These are phyloP conservation scores for Neodon shergylaensis DNA, from an alignment of 2,113 vertebrate genomes.

Conservation along the genomic window DNA sequence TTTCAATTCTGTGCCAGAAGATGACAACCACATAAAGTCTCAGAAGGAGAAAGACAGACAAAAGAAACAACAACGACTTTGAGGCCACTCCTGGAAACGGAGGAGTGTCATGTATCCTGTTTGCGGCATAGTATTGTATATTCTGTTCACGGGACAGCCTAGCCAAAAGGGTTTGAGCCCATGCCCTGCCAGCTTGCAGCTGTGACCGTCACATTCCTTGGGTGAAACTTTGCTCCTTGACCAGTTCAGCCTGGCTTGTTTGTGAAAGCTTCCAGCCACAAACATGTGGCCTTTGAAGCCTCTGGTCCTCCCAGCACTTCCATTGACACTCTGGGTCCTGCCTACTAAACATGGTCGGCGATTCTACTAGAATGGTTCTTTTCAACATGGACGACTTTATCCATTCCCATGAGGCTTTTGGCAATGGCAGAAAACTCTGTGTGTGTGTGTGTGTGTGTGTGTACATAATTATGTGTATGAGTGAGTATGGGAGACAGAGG, in stretches of 20 bases:
- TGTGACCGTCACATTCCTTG: conserved; percentile 75
- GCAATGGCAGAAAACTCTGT: conserved; percentile 7
- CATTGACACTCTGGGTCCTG: background rate
- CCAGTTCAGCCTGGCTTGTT: conserved; percentile 67
- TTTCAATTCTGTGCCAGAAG: conserved; percentile 81
- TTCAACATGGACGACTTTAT: background rate
- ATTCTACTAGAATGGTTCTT: conserved; percentile 34
- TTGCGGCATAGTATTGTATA: conserved; percentile 65
- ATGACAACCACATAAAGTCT: conserved; percentile 72
- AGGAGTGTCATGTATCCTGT: conserved; percentile 74
- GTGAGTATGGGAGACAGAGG: background rate
- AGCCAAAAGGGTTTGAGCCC: conserved; percentile 77
- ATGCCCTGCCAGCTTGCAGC: conserved; percentile 67
- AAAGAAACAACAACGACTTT: conserved; percentile 34
- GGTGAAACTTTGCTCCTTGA: conserved; percentile 62
- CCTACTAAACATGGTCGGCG: conserved; percentile 33
- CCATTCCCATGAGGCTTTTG: background rate
- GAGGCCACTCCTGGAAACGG: conserved; percentile 79
- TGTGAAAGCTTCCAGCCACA: conserved; percentile 64
- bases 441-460: background rate
- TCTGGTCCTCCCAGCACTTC: background rate
- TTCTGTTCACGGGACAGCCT: conserved; percentile 69
- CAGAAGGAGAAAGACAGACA: conserved; percentile 14
- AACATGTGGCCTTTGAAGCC: conserved; percentile 20
- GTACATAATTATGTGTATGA: background rate